Evolutionary conservation across 1,140 invertebrate genomes (phyloP).

Genomic region (Drosophila asahinai): DNA sequence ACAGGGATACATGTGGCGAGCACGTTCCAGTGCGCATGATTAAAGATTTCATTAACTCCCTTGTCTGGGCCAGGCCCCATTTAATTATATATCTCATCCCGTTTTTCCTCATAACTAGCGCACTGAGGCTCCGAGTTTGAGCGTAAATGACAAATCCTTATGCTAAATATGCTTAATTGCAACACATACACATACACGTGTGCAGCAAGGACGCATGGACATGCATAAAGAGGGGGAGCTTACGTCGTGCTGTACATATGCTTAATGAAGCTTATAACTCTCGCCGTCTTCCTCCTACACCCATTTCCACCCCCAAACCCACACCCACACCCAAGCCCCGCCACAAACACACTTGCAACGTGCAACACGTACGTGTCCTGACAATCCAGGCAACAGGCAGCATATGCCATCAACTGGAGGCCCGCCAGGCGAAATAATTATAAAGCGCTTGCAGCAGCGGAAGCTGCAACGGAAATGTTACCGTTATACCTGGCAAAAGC

Average conservation of each 20-base stretch:
- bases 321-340: neutral
- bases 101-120: conserved; percentile 15
- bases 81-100: conserved; percentile 73
- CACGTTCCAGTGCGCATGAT: conserved; percentile 15
- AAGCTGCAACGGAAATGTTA: conserved; percentile 84
- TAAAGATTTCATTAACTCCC: conserved; percentile 78
- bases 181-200: conserved; percentile 40
- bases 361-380: conserved; percentile 78
- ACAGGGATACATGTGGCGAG: neutral
- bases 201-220: conserved; percentile 13
- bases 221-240: conserved; percentile 42
- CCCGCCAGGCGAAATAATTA: conserved; percentile 83
- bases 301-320: neutral
- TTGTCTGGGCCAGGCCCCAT: conserved; percentile 62
- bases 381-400: conserved; percentile 82
- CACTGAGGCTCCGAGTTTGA: conserved; percentile 44
- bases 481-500: conserved; percentile 76
- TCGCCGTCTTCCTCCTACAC: conserved; percentile 49
- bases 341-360: conserved; percentile 39
- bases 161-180: conserved; percentile 85
- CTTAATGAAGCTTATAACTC: conserved; percentile 85
- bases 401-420: conserved; percentile 79
- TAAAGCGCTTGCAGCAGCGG: conserved; percentile 79
- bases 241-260: conserved; percentile 83
- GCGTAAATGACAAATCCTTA: conserved; percentile 84